phyloP scores from a whole-genome alignment of 2,797 vertebrate genomes.

The Pyrocephalus nanus region DNA sequence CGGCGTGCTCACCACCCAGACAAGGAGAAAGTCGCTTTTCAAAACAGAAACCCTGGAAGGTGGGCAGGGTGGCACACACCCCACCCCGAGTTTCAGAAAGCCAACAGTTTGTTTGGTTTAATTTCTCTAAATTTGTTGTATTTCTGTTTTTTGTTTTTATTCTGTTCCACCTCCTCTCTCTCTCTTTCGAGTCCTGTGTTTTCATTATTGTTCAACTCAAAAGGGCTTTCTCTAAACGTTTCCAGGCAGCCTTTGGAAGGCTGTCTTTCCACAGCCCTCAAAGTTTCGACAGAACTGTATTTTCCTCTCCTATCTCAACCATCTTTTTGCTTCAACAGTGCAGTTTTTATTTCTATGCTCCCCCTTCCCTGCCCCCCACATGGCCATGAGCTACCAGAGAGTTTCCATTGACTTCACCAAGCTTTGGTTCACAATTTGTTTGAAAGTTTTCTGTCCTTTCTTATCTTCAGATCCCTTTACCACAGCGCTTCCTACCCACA shows the following conservation, averaged over 20 bases:
- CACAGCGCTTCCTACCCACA: slow-evolving; percentile 21
- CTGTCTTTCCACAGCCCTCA: neutral
- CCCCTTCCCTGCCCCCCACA: neutral
- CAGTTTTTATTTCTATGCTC: neutral
- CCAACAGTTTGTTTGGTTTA: neutral
- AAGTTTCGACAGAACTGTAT: neutral
- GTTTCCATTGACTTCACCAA: slow-evolving; percentile 34
- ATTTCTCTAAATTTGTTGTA: neutral
- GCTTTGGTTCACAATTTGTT: neutral
- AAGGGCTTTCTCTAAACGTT: slow-evolving; percentile 8
- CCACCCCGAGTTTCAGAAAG: neutral
- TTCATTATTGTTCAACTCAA: neutral
- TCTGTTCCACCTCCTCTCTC: neutral
- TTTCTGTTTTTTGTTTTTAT: neutral
- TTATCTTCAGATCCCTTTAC: slow-evolving; percentile 39
- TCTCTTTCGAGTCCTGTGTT: neutral
- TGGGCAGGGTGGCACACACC: neutral
- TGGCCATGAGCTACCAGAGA: neutral
- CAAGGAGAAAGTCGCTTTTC: neutral
- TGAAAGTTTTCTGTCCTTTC: slow-evolving; percentile 21
- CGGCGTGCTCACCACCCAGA: neutral
- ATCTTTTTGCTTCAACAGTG: neutral
- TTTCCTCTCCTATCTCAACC: neutral
- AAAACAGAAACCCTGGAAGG: neutral
- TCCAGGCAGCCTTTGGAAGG: neutral